A percentile compares a stretch with the other conserved stretches of the same genome.
phyloP scores from a whole-genome alignment of 2,113 vertebrate genomes.

The Hypanus sabinus region DNA sequence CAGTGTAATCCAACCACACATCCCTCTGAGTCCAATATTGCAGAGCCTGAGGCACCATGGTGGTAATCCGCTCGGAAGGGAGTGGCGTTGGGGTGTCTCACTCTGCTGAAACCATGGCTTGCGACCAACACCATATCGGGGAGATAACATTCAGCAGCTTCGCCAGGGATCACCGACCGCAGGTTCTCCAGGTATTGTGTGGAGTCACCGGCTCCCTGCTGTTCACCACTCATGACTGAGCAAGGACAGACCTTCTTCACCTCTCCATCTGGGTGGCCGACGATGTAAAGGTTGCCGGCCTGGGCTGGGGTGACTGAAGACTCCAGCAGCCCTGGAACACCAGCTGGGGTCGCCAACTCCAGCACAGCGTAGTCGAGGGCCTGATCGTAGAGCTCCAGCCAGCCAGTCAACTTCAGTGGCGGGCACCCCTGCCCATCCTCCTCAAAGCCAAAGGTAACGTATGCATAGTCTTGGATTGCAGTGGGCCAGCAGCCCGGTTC shows the following conservation, averaged over 20 bases:
- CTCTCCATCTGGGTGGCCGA: background rate
- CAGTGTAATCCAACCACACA: background rate
- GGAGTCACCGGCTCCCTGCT: background rate
- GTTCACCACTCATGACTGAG: background rate
- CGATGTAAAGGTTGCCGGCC: background rate
- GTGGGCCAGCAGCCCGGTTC: background rate
- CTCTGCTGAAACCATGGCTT: slow-evolving; percentile 8
- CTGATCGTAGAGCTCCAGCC: background rate
- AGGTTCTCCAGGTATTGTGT: background rate
- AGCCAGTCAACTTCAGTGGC: background rate
- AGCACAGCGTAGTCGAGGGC: background rate
- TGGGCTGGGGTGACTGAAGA: no score
- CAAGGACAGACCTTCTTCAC: slow-evolving; percentile 17
- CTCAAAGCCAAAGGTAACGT: background rate
- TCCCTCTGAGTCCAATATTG: background rate
- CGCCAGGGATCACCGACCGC: background rate
- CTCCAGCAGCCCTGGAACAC: background rate
- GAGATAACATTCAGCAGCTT: background rate
- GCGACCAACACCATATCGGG: background rate
- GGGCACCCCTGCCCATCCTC: background rate
- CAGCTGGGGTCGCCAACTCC: background rate
- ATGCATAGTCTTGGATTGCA: no score
- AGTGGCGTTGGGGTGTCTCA: background rate
- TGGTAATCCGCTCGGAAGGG: background rate
- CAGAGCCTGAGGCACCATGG: background rate